phyloP scores from a whole-genome alignment of 2,888 invertebrate genomes.

The Lasioglossum marginatum region DNA sequence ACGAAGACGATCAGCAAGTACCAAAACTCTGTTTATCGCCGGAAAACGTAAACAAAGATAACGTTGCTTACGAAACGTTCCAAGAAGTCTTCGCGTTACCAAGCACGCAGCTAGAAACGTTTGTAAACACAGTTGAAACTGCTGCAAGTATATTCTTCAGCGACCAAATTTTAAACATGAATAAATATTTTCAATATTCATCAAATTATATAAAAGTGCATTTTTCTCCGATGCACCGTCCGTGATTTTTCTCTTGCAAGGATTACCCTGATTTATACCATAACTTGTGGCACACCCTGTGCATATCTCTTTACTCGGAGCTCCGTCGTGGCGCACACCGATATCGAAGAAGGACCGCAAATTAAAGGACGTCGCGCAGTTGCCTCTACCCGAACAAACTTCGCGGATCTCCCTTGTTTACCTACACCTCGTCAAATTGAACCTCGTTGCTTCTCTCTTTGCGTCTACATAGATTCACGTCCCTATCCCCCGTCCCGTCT shows the following conservation, averaged over 20 bases:
- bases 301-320: neutral
- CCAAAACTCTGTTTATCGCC: neutral
- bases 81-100: neutral
- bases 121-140: neutral
- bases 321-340: conserved; percentile 51
- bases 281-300: neutral
- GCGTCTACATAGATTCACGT: conserved; percentile 10
- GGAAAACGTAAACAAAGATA: neutral
- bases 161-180: too few species aligned
- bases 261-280: neutral
- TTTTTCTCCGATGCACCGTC: neutral
- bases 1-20: neutral
- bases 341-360: conserved; percentile 78
- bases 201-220: neutral
- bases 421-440: conserved; percentile 83
- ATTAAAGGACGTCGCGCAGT: conserved; percentile 82
- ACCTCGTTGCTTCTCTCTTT: conserved; percentile 66
- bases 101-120: neutral
- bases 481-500: neutral
- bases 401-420: conserved; percentile 79
- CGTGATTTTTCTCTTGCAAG: neutral
- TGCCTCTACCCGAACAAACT: conserved; percentile 82
- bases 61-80: neutral
- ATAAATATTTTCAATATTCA: too few species aligned
- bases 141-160: too few species aligned